Conservation (phyloP, 2,797 vertebrate species). For the Onychomys leucogaster region DNA sequence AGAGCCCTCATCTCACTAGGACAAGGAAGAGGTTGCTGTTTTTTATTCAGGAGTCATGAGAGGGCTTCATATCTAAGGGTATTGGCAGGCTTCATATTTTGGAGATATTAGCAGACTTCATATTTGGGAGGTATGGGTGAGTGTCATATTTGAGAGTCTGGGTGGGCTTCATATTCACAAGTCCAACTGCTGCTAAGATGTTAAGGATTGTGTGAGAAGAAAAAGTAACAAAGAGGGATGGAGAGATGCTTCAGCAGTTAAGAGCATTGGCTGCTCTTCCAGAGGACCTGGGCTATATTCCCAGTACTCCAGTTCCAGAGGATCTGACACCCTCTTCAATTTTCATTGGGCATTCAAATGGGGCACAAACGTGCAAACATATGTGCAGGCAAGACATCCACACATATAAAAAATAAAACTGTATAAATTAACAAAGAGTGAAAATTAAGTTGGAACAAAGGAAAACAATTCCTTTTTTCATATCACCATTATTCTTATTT, state of each 20-base stretch:
- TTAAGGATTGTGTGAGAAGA: neutral
- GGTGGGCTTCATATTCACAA: neutral
- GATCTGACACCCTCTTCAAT: neutral
- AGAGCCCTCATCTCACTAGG: neutral
- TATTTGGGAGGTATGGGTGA: neutral
- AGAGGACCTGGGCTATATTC: neutral
- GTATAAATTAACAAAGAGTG: neutral
- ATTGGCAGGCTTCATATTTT: neutral
- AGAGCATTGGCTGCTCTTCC: neutral
- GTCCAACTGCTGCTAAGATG: neutral
- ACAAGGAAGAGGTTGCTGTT: neutral
- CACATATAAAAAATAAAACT: neutral
- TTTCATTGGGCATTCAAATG: neutral
- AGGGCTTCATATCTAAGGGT: neutral
- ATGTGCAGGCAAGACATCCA: neutral
- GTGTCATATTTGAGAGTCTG: neutral
- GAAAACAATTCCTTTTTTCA: neutral
- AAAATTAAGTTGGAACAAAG: constrained; percentile 20
- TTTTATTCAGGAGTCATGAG: neutral
- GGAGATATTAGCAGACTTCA: neutral
- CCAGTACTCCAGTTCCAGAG: neutral
- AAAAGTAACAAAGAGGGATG: neutral
- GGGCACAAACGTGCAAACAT: neutral
- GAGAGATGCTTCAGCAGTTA: neutral
- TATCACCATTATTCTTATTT: neutral